Percentiles rank a stretch among this genome's conserved stretches.
phyloP scores from a whole-genome alignment of 2,888 invertebrate species.

The Automeris io region DNA sequence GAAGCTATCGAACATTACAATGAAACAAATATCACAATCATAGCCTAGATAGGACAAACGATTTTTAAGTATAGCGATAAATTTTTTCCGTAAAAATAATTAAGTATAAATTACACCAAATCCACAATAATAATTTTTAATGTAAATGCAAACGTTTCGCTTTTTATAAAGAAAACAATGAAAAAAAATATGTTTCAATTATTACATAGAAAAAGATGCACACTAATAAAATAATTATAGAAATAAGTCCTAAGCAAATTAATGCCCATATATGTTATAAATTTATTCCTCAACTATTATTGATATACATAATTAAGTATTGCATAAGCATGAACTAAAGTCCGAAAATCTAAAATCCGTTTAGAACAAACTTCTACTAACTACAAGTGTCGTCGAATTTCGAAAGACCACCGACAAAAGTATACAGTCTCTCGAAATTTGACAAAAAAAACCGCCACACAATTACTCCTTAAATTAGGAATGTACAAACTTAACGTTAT shows the following conservation, averaged over 20 bases:
- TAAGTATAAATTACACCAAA: too few relatives aligned
- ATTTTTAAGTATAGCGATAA: too few relatives aligned
- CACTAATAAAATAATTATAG: neutral
- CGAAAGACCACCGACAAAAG: neutral
- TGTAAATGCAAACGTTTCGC: too few relatives aligned
- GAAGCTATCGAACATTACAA: too few relatives aligned
- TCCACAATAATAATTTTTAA: too few relatives aligned
- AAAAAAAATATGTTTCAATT: neutral
- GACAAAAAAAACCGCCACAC: neutral
- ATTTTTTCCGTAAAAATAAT: too few relatives aligned
- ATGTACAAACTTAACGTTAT: conserved; percentile 56
- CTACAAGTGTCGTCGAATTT: neutral
- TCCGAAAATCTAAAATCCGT: neutral
- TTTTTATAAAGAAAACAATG: too few relatives aligned
- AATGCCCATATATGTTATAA: neutral
- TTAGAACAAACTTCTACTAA: neutral
- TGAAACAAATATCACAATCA: too few relatives aligned
- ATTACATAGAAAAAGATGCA: neutral
- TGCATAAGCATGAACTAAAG: too few relatives aligned
- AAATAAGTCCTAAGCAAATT: neutral
- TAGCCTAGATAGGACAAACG: too few relatives aligned
- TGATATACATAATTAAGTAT: neutral
- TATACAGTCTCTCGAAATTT: neutral
- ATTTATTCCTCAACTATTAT: neutral
- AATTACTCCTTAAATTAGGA: conserved; percentile 42